Percentiles rank a stretch among this genome's conserved stretches.
Evolutionary conservation across 2,797 vertebrate genomes (phyloP).

Genomic region (Tadarida brasiliensis): DNA sequence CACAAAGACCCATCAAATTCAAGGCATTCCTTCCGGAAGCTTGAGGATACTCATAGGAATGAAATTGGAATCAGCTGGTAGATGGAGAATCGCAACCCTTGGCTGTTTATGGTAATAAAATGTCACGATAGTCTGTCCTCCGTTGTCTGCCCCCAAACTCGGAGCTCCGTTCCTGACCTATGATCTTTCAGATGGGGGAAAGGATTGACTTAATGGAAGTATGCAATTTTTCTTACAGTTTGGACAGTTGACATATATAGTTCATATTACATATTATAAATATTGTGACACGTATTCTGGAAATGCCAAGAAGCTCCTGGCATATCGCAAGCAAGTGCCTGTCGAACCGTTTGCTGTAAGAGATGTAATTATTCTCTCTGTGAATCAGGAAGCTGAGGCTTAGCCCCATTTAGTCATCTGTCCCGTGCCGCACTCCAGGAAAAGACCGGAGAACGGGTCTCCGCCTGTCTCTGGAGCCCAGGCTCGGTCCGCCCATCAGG

Average conservation of each 20-base stretch:
- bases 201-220: neutral
- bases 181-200: neutral
- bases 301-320: neutral
- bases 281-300: neutral
- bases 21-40: slow-evolving; percentile 66
- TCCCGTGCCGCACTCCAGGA: neutral
- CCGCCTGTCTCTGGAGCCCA: neutral
- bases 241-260: neutral
- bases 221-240: neutral
- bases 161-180: neutral
- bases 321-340: neutral
- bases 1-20: slow-evolving; percentile 52
- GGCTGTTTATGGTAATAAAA: slow-evolving; percentile 48
- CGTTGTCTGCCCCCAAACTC: neutral
- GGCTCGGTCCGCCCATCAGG: fast-evolving
- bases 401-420: neutral
- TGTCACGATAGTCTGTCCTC: neutral
- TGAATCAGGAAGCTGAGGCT: neutral
- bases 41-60: slow-evolving; percentile 43
- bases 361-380: fast-evolving
- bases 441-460: neutral
- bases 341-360: neutral
- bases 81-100: neutral
- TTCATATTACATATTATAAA: neutral
- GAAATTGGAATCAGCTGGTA: slow-evolving; percentile 47